These are phyloP conservation scores for Dendrolimus houi DNA, from an alignment of 2,888 invertebrate genomes.

Conservation along the genomic window DNA sequence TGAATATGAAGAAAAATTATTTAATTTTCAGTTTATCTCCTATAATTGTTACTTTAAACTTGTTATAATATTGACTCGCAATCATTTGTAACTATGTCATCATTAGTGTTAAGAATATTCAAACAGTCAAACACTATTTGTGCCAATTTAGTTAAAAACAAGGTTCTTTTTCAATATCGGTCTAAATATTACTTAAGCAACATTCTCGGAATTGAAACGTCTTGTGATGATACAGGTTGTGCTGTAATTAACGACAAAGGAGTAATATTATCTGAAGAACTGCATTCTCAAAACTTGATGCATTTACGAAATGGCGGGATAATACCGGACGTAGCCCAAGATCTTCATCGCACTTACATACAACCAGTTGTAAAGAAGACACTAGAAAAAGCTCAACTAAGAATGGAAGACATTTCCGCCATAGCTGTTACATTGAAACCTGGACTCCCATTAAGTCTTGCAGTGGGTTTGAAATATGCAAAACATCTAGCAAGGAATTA, in stretches of 20 bases:
- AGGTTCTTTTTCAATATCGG: not conserved
- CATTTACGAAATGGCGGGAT: slow-evolving; percentile 91
- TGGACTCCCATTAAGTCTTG: slow-evolving; percentile 85
- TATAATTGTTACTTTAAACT: too few relatives aligned
- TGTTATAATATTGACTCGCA: too few relatives aligned
- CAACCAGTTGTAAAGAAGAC: slow-evolving; percentile 83
- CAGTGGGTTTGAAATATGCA: slow-evolving; percentile 89
- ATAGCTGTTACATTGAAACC: slow-evolving; percentile 94
- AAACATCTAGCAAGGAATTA: slow-evolving; percentile 82
- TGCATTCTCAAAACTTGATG: slow-evolving; percentile 86
- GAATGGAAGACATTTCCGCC: slow-evolving; percentile 84
- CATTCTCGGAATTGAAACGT: slow-evolving; percentile 97
- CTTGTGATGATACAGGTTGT: slow-evolving; percentile 98
- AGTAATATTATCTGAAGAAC: slow-evolving; percentile 85
- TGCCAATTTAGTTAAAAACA: not conserved
- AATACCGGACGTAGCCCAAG: slow-evolving; percentile 91
- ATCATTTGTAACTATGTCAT: not conserved
- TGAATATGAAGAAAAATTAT: too few relatives aligned
- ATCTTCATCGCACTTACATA: slow-evolving; percentile 88
- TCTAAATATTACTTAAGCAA: slow-evolving; percentile 4
- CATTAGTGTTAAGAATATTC: not conserved
- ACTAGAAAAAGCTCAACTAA: slow-evolving; percentile 77
- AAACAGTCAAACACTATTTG: not conserved
- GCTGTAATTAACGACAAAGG: slow-evolving; percentile 88
- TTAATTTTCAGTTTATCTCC: too few relatives aligned